Base-by-base conservation (phyloP, 2,888 invertebrate species). In the Mycalesis mineus region DNA sequence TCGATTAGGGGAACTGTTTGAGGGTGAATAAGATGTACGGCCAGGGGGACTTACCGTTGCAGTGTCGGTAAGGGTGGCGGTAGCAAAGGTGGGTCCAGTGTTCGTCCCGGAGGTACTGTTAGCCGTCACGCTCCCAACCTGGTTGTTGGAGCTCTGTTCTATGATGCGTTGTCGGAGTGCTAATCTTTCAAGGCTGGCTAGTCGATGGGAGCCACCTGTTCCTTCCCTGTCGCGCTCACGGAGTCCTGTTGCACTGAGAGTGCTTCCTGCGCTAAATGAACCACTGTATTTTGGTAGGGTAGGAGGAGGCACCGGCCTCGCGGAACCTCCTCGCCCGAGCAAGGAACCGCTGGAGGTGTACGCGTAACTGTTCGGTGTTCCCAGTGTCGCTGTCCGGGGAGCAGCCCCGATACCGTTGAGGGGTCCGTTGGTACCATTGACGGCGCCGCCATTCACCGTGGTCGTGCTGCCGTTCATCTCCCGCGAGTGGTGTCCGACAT, bases 121-220 rank as follows among this genome's bases (percentile, higher is more conserved):
- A 67, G 75, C 60, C 41, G 70, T 52, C 48, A 72, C 63, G 58
- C 66, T 68, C 33, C 80, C 66, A 75, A 89, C 88, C 79, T 91
- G 90, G 77, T 91, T 91, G 73, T 91, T 90, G 9, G 89, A 71
- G 75, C 69, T 88, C 65, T 93, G 93, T 75, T 95, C 95, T 75
- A 95, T 93, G 72, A 95, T 93, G 76, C 95, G 93, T 82, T 96
- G 96, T 61, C 95, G 91, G 68, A 95, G 92, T 47, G 96, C 96
- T 74, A 96, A 90, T 77, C 95, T 92, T 83, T 96, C 96, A 64
- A 96, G 91, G 78, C 95, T 95, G 55, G 95, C 94, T 69, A 96
- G 91, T 64, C 93, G 90, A 84, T 95, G 96, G 55, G 95, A 95
- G 71, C 94, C 94, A 68, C 94, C 94, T 64, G 92, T 88, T 68